Conservation (phyloP, 2,888 invertebrate genomes). For the Malachius bipustulatus region DNA sequence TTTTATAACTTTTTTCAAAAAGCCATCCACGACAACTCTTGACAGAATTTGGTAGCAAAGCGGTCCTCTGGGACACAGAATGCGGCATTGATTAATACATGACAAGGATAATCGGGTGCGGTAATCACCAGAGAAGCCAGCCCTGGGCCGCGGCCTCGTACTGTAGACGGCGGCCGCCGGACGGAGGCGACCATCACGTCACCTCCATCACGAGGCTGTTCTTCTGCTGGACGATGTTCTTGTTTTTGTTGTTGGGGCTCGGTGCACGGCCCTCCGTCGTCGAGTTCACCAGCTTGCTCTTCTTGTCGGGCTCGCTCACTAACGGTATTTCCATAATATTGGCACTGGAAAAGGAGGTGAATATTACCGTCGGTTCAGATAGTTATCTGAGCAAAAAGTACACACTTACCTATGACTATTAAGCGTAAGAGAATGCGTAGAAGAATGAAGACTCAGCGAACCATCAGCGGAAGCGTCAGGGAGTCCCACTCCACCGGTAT, state of each 20-base stretch:
- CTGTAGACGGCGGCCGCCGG: too few species aligned
- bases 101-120: too few species aligned
- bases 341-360: conserved; percentile 31
- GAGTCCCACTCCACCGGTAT: conserved; percentile 31
- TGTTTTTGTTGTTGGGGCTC: conserved; percentile 31
- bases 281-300: conserved; percentile 26
- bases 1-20: too few species aligned
- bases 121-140: too few species aligned
- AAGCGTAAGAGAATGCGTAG: conserved; percentile 42
- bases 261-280: conserved; percentile 26
- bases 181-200: conserved; percentile 46
- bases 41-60: too few species aligned
- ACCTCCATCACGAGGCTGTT: conserved; percentile 50
- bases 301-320: conserved; percentile 28
- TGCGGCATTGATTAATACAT: too few species aligned
- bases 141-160: too few species aligned
- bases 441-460: conserved; percentile 33
- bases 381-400: too few species aligned
- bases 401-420: conserved; percentile 46
- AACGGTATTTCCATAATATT: conserved; percentile 37
- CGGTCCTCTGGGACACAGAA: too few species aligned
- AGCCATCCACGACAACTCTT: too few species aligned
- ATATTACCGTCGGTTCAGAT: too few species aligned
- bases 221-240: conserved; percentile 41
- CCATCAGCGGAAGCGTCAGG: conserved; percentile 29